Evolutionary conservation across 2,797 vertebrate genomes (phyloP), one percentile per base, ranked within the genome.

Genomic region (Euthynnus affinis): DNA sequence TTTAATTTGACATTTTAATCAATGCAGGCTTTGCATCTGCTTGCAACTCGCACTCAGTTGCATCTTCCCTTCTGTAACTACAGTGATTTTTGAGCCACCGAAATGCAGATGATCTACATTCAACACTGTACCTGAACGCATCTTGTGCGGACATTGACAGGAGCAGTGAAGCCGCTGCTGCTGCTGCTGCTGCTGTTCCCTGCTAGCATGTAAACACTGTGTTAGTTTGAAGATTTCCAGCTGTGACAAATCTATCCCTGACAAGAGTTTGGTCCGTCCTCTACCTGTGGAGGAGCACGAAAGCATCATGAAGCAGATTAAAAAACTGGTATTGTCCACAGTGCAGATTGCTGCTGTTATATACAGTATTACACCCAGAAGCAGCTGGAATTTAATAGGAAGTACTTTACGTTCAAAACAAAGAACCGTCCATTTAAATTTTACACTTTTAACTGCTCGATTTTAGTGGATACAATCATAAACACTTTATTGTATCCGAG

Each of bases 191-290:
- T 9, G 34, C 34, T 37, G 29, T 9, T 37, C 32, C 8, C 34
- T 37, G 34, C 34, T 37, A 37, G 2, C 34, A 0, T 9, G 34
- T 34, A 34, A 9, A 37, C 34, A 37, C 9, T 37, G 59, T 52
- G 44, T 69, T 3, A 6, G 18, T 20, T 27, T 56, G 32, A 74
- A 65, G 52, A 23, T 51, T 22, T 60, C 18, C 42, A 49, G 62
- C 68, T 67, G 73, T 55, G 40, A 37, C 3, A 13, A 20, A 23
- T 42, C 34, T 27, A 20, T 46, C 64, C 61, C 69, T 10, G 68
- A 60, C 56, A 14, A 14, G 9, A 15, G 68, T 42, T 61, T 53
- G 55, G 29, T 12, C 22, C 25, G 3, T 18, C 23, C 27, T 63
- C 14, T 2, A 17, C 37, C 48, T 52, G 40, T 49, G 42, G 15